These are phyloP conservation scores for Luperina testacea DNA, from an alignment of 2,888 invertebrate genomes.

Conservation along the genomic window DNA sequence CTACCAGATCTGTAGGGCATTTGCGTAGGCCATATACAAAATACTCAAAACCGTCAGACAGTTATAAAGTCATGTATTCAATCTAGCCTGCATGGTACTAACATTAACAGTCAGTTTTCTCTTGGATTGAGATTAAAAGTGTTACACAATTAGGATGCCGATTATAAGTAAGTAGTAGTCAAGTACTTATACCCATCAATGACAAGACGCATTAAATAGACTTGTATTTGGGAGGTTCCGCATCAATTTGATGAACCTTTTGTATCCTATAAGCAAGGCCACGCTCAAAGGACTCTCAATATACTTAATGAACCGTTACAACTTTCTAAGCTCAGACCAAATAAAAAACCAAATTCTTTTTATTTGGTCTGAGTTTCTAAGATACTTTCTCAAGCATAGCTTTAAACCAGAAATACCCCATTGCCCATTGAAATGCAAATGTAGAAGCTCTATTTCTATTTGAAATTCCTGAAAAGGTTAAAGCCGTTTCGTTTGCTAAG, in stretches of 20 bases:
- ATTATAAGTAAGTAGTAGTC: too few species aligned
- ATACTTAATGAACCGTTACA: background rate
- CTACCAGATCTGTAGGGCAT: too few species aligned
- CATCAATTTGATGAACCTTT: background rate
- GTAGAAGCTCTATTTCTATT: background rate
- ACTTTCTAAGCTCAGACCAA: background rate
- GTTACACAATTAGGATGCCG: too few species aligned
- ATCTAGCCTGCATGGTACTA: too few species aligned
- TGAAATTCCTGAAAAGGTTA: background rate
- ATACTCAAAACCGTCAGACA: too few species aligned
- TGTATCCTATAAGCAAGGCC: background rate
- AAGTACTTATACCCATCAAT: background rate
- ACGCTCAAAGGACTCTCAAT: background rate
- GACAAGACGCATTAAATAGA: too few species aligned
- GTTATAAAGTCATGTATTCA: too few species aligned
- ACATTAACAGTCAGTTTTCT: too few species aligned
- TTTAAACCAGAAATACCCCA: conserved; percentile 6
- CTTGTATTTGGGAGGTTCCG: background rate
- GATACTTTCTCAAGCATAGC: conserved; percentile 15
- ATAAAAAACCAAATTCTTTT: too few species aligned
- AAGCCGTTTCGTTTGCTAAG: background rate
- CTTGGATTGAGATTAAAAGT: too few species aligned
- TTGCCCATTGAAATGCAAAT: conserved; percentile 41
- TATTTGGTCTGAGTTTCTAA: too few species aligned
- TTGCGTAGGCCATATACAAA: too few species aligned